Evolutionary conservation across 2,113 vertebrate species (phyloP).

Genomic region (Ictidomys tridecemlineatus): DNA sequence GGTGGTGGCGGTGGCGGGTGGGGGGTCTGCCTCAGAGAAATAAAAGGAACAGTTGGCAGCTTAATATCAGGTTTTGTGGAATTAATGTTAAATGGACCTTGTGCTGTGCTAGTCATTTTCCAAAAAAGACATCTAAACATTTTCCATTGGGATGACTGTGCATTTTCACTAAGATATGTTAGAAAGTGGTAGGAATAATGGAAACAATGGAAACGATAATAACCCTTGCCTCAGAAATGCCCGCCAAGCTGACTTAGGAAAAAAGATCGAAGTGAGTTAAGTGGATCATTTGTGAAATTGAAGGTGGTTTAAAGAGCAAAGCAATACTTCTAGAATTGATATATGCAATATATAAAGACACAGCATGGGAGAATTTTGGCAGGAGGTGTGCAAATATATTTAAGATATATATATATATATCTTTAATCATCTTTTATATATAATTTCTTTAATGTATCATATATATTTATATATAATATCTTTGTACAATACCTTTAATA

Average conservation of each 20-base stretch:
- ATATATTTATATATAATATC: no score
- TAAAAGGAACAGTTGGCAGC: neutral
- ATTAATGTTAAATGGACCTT: neutral
- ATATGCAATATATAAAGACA: neutral
- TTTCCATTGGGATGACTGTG: constrained; percentile 40
- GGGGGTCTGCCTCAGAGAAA: neutral
- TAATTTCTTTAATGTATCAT: no score
- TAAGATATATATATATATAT: no score
- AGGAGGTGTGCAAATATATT: neutral
- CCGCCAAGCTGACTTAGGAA: neutral
- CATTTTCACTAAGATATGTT: neutral
- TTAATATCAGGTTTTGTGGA: neutral
- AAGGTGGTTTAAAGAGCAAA: constrained; percentile 34
- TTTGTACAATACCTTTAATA: no score
- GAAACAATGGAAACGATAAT: neutral
- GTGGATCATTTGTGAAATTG: neutral
- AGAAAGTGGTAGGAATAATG: neutral
- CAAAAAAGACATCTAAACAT: neutral
- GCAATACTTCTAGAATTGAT: neutral
- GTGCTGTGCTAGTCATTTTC: neutral
- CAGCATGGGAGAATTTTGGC: neutral
- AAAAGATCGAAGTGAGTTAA: neutral
- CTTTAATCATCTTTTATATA: no score
- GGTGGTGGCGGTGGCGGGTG: no score
- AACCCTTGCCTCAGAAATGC: neutral